Base-by-base conservation (phyloP, 2,797 vertebrate species). In the Danio tinwini region DNA sequence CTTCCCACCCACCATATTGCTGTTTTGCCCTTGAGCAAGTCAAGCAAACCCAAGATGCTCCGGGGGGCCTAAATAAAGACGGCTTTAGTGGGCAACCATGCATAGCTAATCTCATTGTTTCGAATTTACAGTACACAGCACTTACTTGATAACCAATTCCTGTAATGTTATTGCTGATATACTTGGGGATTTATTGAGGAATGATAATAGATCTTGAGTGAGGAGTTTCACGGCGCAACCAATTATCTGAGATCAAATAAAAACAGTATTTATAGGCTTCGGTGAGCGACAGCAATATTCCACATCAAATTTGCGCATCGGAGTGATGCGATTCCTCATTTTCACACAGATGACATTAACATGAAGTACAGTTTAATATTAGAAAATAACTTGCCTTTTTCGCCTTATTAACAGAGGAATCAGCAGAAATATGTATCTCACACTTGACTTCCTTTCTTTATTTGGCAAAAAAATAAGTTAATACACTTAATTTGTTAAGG, bases 171-270 rank as follows among this genome's bases (percentile, higher is more conserved):
- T 47, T 13, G 44, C 70, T 47, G 47, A 29, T 76, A 64, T 13
- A 55, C 40, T 16, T 59, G 13, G 52, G 56, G 53, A 47, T 76
- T 14, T 39, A 19, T 5, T 0, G 8, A 59, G 42, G 8, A 68
- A 37, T 47, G 40, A 59, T 47, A 75, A 58, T 2, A 2, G 52
- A 77, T 59, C 42, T 49, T 14, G 42, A 47, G 16, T 21, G 37
- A 75, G 64, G 12, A 64, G 37, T 64, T 53, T 76, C 49, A 50
- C 16, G 0, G 3, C 68, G 16, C 67, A 77, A 59, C 5, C 21
- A 58, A 69, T 69, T 69, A 58, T 59, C 64, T 69, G 37, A 59
- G 64, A 61, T 78, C 44, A 61, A 49, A 69, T 68, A 77, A 69
- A 58, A 58, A 17, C 63, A 12, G 19, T 56, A 47, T 67, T 69